Evolutionary conservation across 2,113 vertebrate genomes (phyloP).

Genomic region (Pipra filicauda): DNA sequence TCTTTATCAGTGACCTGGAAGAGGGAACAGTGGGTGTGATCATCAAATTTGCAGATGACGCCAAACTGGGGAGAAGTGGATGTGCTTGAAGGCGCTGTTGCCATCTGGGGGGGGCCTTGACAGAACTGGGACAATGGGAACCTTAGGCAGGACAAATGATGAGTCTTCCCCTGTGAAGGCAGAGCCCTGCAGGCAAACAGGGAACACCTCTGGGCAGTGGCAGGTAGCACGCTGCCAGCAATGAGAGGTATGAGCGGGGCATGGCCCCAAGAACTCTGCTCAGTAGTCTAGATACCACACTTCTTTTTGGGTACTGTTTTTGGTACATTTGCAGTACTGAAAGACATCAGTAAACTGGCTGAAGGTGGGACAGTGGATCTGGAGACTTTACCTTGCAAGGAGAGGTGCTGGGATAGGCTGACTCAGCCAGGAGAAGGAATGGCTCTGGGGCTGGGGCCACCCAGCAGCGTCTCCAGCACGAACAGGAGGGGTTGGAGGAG

Average conservation of each 20-base stretch:
- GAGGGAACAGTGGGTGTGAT: neutral
- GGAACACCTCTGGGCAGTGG: neutral
- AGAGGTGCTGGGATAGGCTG: no score
- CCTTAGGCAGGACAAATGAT: neutral
- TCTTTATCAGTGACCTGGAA: neutral
- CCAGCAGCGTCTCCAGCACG: neutral
- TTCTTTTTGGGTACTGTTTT: neutral
- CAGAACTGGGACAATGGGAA: neutral
- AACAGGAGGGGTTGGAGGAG: neutral
- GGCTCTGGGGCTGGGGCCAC: neutral
- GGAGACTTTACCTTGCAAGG: neutral
- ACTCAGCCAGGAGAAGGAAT: neutral
- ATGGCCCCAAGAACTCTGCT: neutral
- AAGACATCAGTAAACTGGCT: neutral
- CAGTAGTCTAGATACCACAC: neutral
- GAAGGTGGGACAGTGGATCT: neutral
- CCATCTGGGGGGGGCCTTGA: neutral
- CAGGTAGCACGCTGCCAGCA: neutral
- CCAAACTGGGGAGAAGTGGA: neutral
- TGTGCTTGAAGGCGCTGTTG: neutral
- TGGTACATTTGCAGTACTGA: neutral
- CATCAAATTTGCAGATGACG: neutral
- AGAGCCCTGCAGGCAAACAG: neutral
- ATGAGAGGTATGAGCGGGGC: neutral
- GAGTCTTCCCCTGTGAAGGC: neutral